Conservation (phyloP, 92 coral and sea anemone genomes). For the Porites lobata region DNA sequence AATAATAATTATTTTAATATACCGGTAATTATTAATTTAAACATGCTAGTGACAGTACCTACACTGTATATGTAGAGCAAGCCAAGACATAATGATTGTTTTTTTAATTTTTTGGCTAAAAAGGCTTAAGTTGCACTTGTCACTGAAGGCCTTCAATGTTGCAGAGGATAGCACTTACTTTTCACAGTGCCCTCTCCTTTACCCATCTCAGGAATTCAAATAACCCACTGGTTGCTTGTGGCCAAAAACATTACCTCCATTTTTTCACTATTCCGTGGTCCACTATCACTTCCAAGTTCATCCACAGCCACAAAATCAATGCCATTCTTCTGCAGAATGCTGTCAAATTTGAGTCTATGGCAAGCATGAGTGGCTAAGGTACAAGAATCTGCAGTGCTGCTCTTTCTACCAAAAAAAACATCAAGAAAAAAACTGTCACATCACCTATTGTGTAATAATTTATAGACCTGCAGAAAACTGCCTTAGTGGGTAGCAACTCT, state of each 20-base stretch:
- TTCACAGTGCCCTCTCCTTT: too few relatives aligned
- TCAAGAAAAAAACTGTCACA: not conserved
- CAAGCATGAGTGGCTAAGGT: conserved; percentile 78
- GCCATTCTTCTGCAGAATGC: conserved; percentile 61
- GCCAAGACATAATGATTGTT: too few relatives aligned
- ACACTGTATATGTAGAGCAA: too few relatives aligned
- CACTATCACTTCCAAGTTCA: conserved; percentile 56
- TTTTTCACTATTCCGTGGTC: conserved; percentile 46
- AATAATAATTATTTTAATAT: too few relatives aligned
- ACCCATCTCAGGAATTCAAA: too few relatives aligned
- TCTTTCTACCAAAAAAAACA: conserved; percentile 35
- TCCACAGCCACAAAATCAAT: conserved; percentile 83
- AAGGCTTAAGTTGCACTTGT: too few relatives aligned
- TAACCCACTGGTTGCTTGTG: not conserved
- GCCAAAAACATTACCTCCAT: conserved; percentile 24
- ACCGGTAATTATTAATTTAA: too few relatives aligned
- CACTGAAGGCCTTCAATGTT: too few relatives aligned
- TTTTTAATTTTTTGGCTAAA: too few relatives aligned
- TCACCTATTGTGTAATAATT: not conserved
- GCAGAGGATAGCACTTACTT: too few relatives aligned
- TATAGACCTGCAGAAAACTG: not conserved
- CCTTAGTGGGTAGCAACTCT: too few relatives aligned
- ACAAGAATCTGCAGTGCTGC: conserved; percentile 57
- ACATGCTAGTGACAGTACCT: too few relatives aligned
- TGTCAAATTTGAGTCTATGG: conserved; percentile 80